Evolutionary conservation across 2,888 invertebrate species (phyloP).

Genomic region (Alentia gelatinosa): DNA sequence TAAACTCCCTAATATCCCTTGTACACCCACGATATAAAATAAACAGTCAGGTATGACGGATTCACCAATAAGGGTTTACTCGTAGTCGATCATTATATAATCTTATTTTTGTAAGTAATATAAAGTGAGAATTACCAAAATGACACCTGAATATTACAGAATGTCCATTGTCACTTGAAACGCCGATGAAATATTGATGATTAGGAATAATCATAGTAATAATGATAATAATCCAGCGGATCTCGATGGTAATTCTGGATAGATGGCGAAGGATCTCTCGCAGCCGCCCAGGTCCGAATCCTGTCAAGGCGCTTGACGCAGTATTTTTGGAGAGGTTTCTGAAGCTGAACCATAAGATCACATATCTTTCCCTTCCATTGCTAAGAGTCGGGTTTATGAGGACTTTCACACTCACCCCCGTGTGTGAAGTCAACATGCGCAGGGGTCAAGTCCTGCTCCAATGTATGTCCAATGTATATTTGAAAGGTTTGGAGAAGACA

Average conservation of each 20-base stretch:
- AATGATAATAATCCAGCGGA: not conserved
- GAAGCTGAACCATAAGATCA: not conserved
- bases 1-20: not conserved
- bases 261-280: too few species aligned
- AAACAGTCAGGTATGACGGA: not conserved
- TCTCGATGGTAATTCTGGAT: not conserved
- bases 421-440: not conserved
- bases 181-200: too few species aligned
- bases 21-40: not conserved
- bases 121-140: not conserved
- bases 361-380: not conserved
- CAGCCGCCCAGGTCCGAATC: not conserved
- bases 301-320: not conserved
- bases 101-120: not conserved
- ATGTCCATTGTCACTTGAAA: not conserved
- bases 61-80: not conserved
- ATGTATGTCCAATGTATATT: not conserved
- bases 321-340: not conserved
- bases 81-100: not conserved
- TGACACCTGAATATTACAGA: not conserved
- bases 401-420: not conserved
- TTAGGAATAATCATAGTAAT: too few species aligned
- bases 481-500: not conserved
- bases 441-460: not conserved
- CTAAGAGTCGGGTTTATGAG: slow-evolving; percentile 4